Percentiles rank a stretch among this genome's conserved stretches.
These are phyloP conservation scores for Mugil cephalus DNA, from an alignment of 2,113 vertebrate genomes.

Conservation along the genomic window DNA sequence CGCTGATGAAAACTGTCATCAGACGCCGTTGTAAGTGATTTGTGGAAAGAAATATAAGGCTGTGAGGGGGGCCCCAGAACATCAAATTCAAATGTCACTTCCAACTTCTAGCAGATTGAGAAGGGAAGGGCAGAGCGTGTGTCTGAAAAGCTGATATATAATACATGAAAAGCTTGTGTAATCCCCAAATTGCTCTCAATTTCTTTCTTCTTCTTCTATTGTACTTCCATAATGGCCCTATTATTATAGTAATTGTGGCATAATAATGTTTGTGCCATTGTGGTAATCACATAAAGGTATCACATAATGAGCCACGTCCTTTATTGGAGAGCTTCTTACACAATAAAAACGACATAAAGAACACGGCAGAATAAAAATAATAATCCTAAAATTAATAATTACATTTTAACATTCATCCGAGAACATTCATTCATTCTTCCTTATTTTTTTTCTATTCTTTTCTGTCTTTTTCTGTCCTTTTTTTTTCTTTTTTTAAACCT, in stretches of 20 bases:
- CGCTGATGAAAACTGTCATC: conserved; percentile 63
- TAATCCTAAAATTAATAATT: too few species aligned
- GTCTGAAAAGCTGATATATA: conserved; percentile 1
- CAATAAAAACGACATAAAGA: too few species aligned
- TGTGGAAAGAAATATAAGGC: conserved; percentile 39
- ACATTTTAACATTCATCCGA: too few species aligned
- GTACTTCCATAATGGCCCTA: neutral
- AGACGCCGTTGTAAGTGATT: conserved; percentile 45
- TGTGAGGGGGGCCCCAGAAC: neutral
- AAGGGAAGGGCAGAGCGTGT: conserved; percentile 1
- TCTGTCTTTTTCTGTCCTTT: too few species aligned
- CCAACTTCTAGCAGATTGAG: neutral
- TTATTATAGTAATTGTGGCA: neutral
- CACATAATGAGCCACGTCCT: too few species aligned
- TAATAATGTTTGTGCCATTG: neutral
- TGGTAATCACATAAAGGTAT: too few species aligned
- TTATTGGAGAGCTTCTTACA: too few species aligned
- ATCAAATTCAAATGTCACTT: conserved; percentile 32
- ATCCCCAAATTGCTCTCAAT: conserved; percentile 36
- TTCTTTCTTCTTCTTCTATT: neutral
- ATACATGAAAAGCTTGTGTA: neutral
- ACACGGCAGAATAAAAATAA: too few species aligned
- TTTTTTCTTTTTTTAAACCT: neutral
- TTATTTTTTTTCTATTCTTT: neutral
- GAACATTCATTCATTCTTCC: too few species aligned